Percentiles rank a stretch among this genome's conserved stretches.
Conservation (phyloP, 1,140 invertebrate species). For the Whitmania pigra region DNA sequence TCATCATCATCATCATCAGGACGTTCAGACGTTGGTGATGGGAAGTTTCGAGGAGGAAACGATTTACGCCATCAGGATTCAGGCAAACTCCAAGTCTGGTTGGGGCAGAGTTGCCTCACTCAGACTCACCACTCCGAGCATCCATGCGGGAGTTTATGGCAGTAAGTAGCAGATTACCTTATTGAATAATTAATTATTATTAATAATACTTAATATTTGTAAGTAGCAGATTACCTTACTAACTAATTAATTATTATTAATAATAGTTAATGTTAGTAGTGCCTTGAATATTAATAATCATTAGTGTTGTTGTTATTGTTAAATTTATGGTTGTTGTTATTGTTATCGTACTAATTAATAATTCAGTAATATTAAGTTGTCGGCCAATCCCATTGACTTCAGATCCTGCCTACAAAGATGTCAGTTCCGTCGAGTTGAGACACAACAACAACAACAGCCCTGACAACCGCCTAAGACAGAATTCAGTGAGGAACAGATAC, state of each 20-base stretch:
- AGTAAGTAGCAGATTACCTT: no score
- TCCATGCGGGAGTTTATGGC: not conserved
- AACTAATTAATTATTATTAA: no score
- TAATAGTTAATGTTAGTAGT: no score
- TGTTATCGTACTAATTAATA: not conserved
- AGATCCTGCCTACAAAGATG: conserved; percentile 8
- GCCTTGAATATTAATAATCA: not conserved
- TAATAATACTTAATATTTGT: no score
- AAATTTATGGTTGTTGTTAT: not conserved
- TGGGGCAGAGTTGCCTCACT: conserved; percentile 20
- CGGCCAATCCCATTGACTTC: not conserved
- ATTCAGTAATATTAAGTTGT: no score
- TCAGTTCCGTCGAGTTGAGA: not conserved
- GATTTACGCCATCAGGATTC: conserved; percentile 19
- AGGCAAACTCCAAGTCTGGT: conserved; percentile 21
- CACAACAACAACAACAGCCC: not conserved
- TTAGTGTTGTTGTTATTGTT: not conserved
- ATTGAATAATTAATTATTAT: no score
- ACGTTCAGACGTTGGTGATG: conserved; percentile 14
- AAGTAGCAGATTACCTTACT: no score
- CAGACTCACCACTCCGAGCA: conserved; percentile 23
- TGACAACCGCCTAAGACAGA: conserved; percentile 5
- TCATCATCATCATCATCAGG: conserved; percentile 7
- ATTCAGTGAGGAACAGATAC: conserved; percentile 6
- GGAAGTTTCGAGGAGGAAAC: conserved; percentile 14